Evolutionary conservation across 2,888 invertebrate genomes (phyloP).

Genomic region (Eilema sororculum): DNA sequence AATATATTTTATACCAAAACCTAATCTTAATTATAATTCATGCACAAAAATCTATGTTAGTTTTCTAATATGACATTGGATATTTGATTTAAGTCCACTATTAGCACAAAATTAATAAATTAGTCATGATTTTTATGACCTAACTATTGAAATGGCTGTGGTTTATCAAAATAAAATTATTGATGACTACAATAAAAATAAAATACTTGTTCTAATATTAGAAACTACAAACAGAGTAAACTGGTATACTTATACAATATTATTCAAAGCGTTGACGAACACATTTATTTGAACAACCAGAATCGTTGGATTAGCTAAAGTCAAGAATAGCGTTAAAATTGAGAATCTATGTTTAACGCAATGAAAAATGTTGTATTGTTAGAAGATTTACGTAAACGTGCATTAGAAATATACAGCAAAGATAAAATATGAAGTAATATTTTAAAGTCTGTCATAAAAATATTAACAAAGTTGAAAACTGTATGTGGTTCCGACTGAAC

Average conservation of each 20-base stretch:
- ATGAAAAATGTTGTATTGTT: constrained; percentile 48
- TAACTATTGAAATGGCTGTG: constrained; percentile 10
- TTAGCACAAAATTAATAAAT: constrained; percentile 7
- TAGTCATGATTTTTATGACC: constrained; percentile 12
- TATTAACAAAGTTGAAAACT: constrained; percentile 72
- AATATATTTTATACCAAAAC: too few relatives aligned
- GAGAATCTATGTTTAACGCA: constrained; percentile 36
- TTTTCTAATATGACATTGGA: neutral
- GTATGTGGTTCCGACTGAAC: constrained; percentile 72
- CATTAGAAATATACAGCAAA: constrained; percentile 42
- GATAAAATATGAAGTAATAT: constrained; percentile 51
- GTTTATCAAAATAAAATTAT: constrained; percentile 5
- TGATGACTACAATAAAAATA: constrained; percentile 9
- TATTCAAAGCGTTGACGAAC: constrained; percentile 30
- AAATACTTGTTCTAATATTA: constrained; percentile 10
- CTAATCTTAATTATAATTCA: too few relatives aligned
- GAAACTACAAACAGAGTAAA: constrained; percentile 5
- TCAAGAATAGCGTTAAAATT: constrained; percentile 42
- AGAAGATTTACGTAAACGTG: constrained; percentile 49
- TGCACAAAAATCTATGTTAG: too few relatives aligned
- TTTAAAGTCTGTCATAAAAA: constrained; percentile 64
- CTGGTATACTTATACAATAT: constrained; percentile 3
- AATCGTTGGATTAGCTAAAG: constrained; percentile 38
- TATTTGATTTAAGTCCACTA: neutral
- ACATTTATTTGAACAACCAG: constrained; percentile 31